Base-by-base conservation (phyloP, 2,113 vertebrate species). In the Neoarius graeffei region DNA sequence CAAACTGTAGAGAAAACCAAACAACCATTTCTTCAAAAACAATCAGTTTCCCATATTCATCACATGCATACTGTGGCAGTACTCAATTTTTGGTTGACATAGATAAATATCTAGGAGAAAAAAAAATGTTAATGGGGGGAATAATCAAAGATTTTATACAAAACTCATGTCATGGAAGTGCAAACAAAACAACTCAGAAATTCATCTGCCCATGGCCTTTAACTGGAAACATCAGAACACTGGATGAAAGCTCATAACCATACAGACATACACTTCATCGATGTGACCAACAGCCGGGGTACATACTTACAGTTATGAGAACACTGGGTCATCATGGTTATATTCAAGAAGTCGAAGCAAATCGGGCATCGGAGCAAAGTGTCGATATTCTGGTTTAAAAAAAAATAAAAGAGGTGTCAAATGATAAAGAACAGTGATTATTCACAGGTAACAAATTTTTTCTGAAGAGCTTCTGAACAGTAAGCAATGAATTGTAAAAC, bases 271-370 rank as follows among this genome's bases (percentile, higher is more conserved):
- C 20, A 13, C 42, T 25, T 76, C 48, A 52, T 4, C 15, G 30
- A 11, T 35, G 5, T 81, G 80, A 13, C 56, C 10, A n/a, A 59
- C 59, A 4, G 52, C 30, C 14, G 35, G 1, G 9, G 64, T 62
- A 13, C 11, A 74, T 87, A 99, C 98, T 97, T 93, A 99, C 98
- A 99, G 92, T 97, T 99, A 89, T 99, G 98, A 5, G 98, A 99
- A 84, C 98, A 99, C 92, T 96, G 97, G 14, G 98, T 97, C 90
- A 99, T 97, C 98, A 99, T 95, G 0, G 97, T 94, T 74, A 97
- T 97, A 91, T 95, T 96, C 93, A 98, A 95, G 91, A 96, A 98
- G 17, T 99, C 98, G 62, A 98, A 99, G 93, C 98, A 99, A 74
- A 99, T 98, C 1, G 97, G 98, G 86, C 98, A 99, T 0, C 96